Base-by-base conservation (phyloP, 2,113 vertebrate species). In the Pangasianodon hypophthalmus region DNA sequence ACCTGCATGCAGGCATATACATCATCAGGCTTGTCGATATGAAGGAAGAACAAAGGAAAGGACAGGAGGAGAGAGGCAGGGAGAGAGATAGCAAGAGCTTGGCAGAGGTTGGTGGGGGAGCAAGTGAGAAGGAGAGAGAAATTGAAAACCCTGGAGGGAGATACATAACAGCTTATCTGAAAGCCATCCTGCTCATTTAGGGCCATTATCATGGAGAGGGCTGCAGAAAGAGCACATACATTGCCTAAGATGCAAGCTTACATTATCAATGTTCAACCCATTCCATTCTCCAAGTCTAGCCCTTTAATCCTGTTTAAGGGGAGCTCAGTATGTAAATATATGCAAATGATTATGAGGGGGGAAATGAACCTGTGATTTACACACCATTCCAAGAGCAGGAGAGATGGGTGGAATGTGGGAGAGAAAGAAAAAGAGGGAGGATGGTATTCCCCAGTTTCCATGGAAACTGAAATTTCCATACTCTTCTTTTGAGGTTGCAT, bases 381-480 rank as follows among this genome's bases (percentile, higher is more conserved):
- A 85, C n/a, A 85, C 41, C 82, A 46, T n/a, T 81, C n/a, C 44
- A 32, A 77, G 54, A 85, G 32, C 52, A 48, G 9, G 58, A 44
- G 37, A 62, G 62, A 79, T 69, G 29, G 77, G 85, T 32, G 37
- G 50, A 84, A 80, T 44, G 67, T 86, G 86, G 32, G 73, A 88
- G 81, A 87, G 54, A 69, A 56, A 69, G 48, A 58, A 24, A 86
- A 69, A 88, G 91, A 91, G 69, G 86, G 90, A 88, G 92, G 93
- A 90, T 60, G 93, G 95, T 93, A 94, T 94, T 93, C 94, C 95
- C 95, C 92, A 94, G 95, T 96, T 96, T 93, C 95, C 94, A 96
- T 96, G 94, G 96, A 92, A 96, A 96, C 95, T 1, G 85, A 52
- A 52, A 90, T 91, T 89, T 89, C 84, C 91, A 90, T 83, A 81